A percentile compares a stretch with the other conserved stretches of the same genome.
Evolutionary conservation across 2,113 vertebrate genomes (phyloP).

Genomic region (Zosterops hypoxanthus): DNA sequence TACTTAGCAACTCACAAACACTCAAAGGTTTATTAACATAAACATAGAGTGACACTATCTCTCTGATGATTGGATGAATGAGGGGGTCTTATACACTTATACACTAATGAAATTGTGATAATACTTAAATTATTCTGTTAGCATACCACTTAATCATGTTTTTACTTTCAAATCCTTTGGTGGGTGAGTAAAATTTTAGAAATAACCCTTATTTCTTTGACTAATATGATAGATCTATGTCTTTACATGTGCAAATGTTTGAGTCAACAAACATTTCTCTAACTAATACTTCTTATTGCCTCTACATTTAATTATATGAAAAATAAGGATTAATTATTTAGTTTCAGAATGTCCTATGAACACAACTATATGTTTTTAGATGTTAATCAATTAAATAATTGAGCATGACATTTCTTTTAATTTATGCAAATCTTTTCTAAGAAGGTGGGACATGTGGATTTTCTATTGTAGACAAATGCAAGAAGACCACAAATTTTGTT

Average conservation of each 20-base stretch:
- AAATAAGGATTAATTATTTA: neutral
- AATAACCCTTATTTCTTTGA: neutral
- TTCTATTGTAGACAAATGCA: neutral
- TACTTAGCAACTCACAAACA: neutral
- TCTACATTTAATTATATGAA: neutral
- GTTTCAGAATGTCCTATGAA: neutral
- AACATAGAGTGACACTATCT: neutral
- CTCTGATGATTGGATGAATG: neutral
- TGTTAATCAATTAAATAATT: neutral
- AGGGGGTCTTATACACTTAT: fast-evolving
- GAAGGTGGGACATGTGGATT: neutral
- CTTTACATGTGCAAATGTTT: neutral
- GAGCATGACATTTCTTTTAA: neutral
- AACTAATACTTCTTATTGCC: neutral
- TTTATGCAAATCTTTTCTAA: neutral
- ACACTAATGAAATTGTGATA: neutral
- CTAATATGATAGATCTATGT: neutral
- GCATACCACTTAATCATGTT: neutral
- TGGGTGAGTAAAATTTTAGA: neutral
- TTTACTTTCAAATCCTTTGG: neutral
- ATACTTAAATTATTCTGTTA: neutral
- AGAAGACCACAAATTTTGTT: neutral
- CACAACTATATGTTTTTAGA: neutral
- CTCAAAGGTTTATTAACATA: neutral
- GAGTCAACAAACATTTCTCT: neutral